Conservation (phyloP, 2,113 vertebrate genomes). For the Bubalus kerabau region DNA sequence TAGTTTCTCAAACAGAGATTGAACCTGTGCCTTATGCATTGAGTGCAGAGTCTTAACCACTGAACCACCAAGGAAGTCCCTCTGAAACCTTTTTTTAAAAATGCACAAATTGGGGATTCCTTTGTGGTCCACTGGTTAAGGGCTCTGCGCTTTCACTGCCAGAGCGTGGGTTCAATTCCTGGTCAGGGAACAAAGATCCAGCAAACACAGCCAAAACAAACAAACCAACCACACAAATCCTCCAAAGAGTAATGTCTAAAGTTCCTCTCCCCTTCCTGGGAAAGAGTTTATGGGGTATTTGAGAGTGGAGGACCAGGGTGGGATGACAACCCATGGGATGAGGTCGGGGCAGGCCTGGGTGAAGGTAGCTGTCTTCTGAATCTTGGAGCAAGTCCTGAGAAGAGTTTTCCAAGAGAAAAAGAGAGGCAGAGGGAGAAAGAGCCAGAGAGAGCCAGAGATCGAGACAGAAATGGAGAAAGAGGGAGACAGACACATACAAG, state of each 20-base stretch:
- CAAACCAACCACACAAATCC: neutral
- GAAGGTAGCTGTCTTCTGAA: neutral
- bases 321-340: neutral
- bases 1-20: neutral
- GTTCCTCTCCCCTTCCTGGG: neutral
- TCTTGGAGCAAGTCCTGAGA: neutral
- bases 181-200: neutral
- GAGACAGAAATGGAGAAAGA: accelerated
- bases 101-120: neutral
- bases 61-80: neutral
- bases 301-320: neutral
- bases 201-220: neutral
- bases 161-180: neutral
- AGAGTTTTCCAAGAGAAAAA: neutral
- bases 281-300: neutral
- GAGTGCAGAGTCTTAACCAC: neutral
- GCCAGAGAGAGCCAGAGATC: neutral
- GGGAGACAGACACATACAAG: neutral
- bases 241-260: neutral
- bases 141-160: neutral
- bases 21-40: neutral
- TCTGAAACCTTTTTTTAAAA: neutral
- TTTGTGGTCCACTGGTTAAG: neutral
- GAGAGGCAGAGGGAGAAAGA: neutral
- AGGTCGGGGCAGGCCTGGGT: too few relatives aligned